These are phyloP conservation scores for Dolomedes plantarius DNA, from an alignment of 2,888 invertebrate genomes.

Conservation along the genomic window DNA sequence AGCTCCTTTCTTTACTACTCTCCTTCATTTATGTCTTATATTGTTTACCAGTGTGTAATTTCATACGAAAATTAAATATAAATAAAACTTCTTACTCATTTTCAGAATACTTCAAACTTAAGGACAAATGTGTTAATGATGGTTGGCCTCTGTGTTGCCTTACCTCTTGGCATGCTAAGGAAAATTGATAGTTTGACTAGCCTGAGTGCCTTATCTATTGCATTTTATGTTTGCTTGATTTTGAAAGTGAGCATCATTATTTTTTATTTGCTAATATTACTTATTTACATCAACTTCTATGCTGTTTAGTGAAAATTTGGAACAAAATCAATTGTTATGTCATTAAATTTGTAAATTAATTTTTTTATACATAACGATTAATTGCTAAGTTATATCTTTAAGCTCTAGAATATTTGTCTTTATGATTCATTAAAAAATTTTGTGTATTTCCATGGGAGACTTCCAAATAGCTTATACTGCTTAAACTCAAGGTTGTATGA, in stretches of 20 bases:
- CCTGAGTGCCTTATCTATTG: constrained; percentile 91
- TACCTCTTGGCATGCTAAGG: constrained; percentile 90
- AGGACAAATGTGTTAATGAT: constrained; percentile 75
- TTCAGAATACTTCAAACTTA: constrained; percentile 71
- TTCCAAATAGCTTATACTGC: too few species aligned
- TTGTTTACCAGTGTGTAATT: too few species aligned
- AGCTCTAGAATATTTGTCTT: too few species aligned
- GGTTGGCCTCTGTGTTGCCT: constrained; percentile 82
- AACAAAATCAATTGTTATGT: too few species aligned
- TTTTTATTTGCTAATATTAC: not conserved
- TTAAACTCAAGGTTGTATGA: too few species aligned
- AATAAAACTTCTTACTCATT: constrained; percentile 3
- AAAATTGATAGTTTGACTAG: constrained; percentile 93
- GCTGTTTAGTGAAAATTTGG: not conserved
- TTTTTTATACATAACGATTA: too few species aligned
- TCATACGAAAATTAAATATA: not conserved
- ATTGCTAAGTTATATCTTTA: too few species aligned
- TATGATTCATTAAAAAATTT: too few species aligned
- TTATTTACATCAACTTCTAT: not conserved
- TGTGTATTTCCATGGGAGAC: too few species aligned
- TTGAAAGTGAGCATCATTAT: constrained; percentile 84
- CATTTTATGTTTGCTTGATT: constrained; percentile 92
- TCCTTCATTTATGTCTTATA: too few species aligned
- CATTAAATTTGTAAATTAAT: too few species aligned
- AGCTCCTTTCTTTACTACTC: too few species aligned